Evolutionary conservation across 1,140 invertebrate genomes (phyloP).

Genomic region (Tetragonula clypearis): DNA sequence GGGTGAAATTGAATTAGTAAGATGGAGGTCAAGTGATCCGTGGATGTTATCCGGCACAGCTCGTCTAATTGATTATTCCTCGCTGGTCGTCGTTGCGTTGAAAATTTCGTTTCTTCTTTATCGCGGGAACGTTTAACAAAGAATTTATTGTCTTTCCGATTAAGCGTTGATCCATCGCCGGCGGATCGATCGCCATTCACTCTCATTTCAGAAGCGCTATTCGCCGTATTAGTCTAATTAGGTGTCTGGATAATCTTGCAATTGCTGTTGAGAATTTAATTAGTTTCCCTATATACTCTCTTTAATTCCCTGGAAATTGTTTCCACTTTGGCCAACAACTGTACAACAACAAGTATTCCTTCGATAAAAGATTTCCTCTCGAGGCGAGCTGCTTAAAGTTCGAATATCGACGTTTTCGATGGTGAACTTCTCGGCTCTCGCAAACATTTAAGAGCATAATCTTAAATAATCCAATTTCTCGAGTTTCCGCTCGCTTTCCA

Average conservation of each 20-base stretch:
- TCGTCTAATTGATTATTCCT: neutral
- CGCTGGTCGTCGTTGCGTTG: neutral
- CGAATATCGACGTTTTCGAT: neutral
- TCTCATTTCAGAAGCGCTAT: neutral
- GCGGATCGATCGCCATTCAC: neutral
- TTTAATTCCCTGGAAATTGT: neutral
- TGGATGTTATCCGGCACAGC: neutral
- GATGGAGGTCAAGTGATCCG: neutral
- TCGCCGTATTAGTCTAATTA: neutral
- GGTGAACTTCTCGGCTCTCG: neutral
- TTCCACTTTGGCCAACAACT: neutral
- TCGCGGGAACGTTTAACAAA: neutral
- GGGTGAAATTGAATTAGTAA: neutral
- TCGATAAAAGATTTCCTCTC: neutral
- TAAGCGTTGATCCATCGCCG: neutral
- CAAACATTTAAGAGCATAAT: conserved; percentile 18
- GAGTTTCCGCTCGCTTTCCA: neutral
- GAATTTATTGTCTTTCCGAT: neutral
- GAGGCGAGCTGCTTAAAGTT: neutral
- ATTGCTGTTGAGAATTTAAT: neutral
- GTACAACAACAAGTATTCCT: neutral
- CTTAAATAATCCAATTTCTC: neutral
- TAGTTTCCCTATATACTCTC: neutral
- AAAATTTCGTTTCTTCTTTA: neutral
- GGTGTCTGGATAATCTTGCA: neutral